Base-by-base conservation (phyloP, 2,113 vertebrate species). In the Colaptes auratus region DNA sequence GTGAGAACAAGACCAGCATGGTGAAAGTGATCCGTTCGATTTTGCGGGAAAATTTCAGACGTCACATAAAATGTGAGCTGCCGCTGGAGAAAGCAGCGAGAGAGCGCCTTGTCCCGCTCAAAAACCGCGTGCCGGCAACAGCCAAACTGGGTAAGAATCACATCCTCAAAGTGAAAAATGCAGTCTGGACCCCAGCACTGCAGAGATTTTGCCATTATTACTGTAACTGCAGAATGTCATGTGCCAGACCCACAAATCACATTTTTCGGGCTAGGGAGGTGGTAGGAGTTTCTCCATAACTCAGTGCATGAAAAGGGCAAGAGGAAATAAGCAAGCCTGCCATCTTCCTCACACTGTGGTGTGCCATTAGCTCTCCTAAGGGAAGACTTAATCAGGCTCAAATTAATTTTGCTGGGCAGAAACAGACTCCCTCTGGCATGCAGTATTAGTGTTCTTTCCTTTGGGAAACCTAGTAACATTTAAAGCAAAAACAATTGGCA, bases 21-120 rank as follows among this genome's bases (percentile, higher is more conserved):
- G 98, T 99, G 83, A 99, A 99, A 97, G 98, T 98, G 96, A 99
- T 99, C 66, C 99, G 99, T 80, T 98, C 99, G 15, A 98, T 99
- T 88, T 97, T 99, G 96, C 91, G 99, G 93, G 99, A 99, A 88
- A 99, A 99, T 84, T 97, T 98, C 96, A 97, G 98, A 92, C 98
- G 98, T 72, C 98, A 98, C 94, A 98, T 98, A 61, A 98, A 97
- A 96, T 97, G 97, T 42, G 98, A 99, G 28, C 95, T 97, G 3
- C 97, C 98, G 0, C 55, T 98, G 92, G 99, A 99, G 85, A 98
- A 98, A 96, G 71, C 92, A 6, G 96, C 96, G 36, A 99, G 98
- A 96, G 99, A 98, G 42, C 98, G 98, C 9, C 93, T 98, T 23
- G 76, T 95, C 2, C 98, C 98, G 15, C 97, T 99, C 30, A 98